Percentiles rank a stretch among this genome's conserved stretches.
phyloP scores from a whole-genome alignment of 2,797 vertebrate genomes.

The Denticeps clupeoides region DNA sequence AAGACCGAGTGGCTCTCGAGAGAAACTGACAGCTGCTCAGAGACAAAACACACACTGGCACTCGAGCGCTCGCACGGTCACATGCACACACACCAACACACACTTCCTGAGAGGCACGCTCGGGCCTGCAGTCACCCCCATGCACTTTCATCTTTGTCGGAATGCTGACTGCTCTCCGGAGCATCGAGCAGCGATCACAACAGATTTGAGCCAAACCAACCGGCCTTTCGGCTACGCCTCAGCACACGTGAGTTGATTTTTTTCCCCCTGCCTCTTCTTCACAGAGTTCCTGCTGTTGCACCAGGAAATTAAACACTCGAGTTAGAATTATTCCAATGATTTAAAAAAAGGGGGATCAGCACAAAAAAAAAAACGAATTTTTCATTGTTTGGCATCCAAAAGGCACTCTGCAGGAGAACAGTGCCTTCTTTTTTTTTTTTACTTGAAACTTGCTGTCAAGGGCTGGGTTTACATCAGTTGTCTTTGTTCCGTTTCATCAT shows the following conservation, averaged over 20 bases:
- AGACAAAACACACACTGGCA: constrained; percentile 39
- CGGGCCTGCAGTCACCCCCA: not conserved
- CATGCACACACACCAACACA: not conserved
- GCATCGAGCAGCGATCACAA: not conserved
- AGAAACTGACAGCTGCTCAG: constrained; percentile 42
- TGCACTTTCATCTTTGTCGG: not conserved
- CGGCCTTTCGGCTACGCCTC: not conserved
- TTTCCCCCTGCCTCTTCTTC: not conserved
- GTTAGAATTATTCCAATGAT: too few relatives aligned
- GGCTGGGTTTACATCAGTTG: too few relatives aligned
- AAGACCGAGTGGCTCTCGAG: constrained; percentile 29
- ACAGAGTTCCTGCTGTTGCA: too few relatives aligned
- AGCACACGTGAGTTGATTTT: not conserved
- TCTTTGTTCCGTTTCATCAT: too few relatives aligned
- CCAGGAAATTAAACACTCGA: too few relatives aligned
- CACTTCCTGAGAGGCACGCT: not conserved
- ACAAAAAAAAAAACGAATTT: too few relatives aligned
- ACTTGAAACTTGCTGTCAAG: too few relatives aligned
- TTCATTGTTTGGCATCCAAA: too few relatives aligned
- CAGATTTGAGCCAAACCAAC: not conserved
- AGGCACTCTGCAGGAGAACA: too few relatives aligned
- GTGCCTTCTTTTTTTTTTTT: too few relatives aligned
- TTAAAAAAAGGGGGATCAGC: too few relatives aligned
- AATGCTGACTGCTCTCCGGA: not conserved
- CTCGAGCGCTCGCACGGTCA: too few relatives aligned